Base-by-base conservation (phyloP, 2,797 vertebrate species). In the Lycodopsis pacificus region DNA sequence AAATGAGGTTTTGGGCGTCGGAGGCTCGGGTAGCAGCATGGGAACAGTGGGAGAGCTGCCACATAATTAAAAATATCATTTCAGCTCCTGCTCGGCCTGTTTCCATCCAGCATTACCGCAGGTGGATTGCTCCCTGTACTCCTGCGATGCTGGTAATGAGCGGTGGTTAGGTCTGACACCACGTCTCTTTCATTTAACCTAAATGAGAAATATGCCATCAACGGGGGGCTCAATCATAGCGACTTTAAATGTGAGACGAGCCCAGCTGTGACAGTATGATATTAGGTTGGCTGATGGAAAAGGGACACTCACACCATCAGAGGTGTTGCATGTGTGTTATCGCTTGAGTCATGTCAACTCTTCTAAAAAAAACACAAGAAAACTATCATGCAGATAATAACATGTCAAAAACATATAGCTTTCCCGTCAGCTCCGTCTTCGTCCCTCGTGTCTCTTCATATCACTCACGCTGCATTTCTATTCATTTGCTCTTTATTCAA, bases 11-110 rank as follows among this genome's bases (percentile, higher is more conserved):
- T 14, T 76, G 75, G 82, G 73, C 40, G 32, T 65, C 11, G 51
- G 75, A 65, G 80, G 76, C 77, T 71, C 11, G 15, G 15, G 51
- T 7, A 76, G 71, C 90, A 87, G 89, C 85, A 70, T 76, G 86
- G 84, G 63, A 61, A 80, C 65, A 32, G 54, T 44, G 51, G 80
- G 72, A 79, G 85, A 80, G 82, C 66, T 67, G 72, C 71, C 9
- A 85, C 90, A 88, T 95, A 95, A 95, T 95, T 95, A 95, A 95
- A 93, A 93, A 93, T 76, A 93, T 92, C 88, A 92, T 94, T 94
- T 89, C 91, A 84, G 86, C 90, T 85, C 89, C 85, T 71, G 86
- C 79, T 71, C 79, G 70, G 81, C 88, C 91, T 90, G 93, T 94
- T 95, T 95, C 90, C 89, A 81, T 90, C 88, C 70, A 57, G 86